Base-by-base conservation (phyloP, 1,140 invertebrate species). In the Chrysomallon squamiferum region DNA sequence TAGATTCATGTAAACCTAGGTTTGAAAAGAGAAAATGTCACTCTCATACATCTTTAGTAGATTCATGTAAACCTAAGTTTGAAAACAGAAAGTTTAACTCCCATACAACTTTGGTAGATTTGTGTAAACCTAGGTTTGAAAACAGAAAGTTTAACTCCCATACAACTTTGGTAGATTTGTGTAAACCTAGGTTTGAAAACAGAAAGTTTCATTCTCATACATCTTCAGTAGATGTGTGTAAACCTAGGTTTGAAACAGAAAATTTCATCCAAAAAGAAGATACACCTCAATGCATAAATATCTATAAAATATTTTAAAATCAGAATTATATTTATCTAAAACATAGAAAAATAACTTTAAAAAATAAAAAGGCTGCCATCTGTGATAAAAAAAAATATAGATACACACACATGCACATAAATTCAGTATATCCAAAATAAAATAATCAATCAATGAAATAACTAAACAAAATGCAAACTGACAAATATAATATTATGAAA, bases 1-100 rank as follows among this genome's bases (percentile, higher is more conserved):
- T 32, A 90, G 79, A 65, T 85, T 82, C 6, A 89, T 79, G 76
- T 89, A 90, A 3, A 90, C 88, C 87, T 90, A 74, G 18, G 20
- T 30, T 30, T 9, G 57, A 59, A 30, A 18, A 41, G 33, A 29
- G 30, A n/a, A n/a, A n/a, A n/a, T n/a, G n/a, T n/a, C n/a, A n/a
- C n/a, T n/a, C n/a, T n/a, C n/a, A 73, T 88, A 87, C 78, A 88
- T 85, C 82, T 88, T 89, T 68, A 89, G 78, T 32, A 90, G 79
- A 65, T 85, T 82, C 6, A 89, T 79, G 76, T 89, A 90, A 3
- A 90, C 88, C 87, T 90, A 74, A 20, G 20, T 30, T 30, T 9
- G 57, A 59, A 30, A 18, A 41, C 59, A 29, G 30, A n/a, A n/a
- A n/a, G n/a, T n/a, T n/a, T n/a, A n/a, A n/a, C n/a, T n/a, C n/a